Percentiles rank a stretch among this genome's conserved stretches.
Conservation (phyloP, 2,888 invertebrate genomes). For the Ochropleura leucogaster region DNA sequence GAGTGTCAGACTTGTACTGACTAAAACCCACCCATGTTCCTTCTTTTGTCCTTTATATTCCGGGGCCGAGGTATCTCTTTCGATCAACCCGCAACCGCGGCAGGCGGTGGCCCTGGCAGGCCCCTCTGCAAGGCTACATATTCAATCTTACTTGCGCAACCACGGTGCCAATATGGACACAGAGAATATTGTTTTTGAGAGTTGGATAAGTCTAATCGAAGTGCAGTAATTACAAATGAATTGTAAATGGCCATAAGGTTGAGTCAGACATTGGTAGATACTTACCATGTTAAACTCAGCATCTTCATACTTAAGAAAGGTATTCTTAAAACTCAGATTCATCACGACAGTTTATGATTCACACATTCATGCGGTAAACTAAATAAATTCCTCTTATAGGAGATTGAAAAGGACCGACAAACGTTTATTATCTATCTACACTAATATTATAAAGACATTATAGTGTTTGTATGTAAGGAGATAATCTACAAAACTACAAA, state of each 20-base stretch:
- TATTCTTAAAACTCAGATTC: neutral
- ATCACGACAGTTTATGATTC: neutral
- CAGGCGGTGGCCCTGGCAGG: too few relatives aligned
- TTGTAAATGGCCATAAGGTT: neutral
- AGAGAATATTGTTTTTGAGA: neutral
- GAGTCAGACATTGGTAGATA: neutral
- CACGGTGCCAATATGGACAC: neutral
- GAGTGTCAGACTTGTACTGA: too few relatives aligned
- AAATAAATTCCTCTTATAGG: neutral
- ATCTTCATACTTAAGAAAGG: constrained; percentile 5
- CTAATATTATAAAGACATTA: neutral
- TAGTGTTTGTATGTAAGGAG: neutral
- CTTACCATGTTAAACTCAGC: constrained; percentile 26
- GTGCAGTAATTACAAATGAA: too few relatives aligned
- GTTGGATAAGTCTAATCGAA: neutral
- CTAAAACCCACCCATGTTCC: too few relatives aligned
- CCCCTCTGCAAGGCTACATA: neutral
- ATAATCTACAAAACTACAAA: neutral
- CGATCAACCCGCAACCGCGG: too few relatives aligned
- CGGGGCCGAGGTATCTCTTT: too few relatives aligned
- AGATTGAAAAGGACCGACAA: neutral
- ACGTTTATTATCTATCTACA: neutral
- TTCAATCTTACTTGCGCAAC: neutral
- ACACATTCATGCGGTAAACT: neutral
- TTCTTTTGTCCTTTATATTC: too few relatives aligned